phyloP scores from a whole-genome alignment of 2,113 vertebrate genomes.

The Athene cunicularia region DNA sequence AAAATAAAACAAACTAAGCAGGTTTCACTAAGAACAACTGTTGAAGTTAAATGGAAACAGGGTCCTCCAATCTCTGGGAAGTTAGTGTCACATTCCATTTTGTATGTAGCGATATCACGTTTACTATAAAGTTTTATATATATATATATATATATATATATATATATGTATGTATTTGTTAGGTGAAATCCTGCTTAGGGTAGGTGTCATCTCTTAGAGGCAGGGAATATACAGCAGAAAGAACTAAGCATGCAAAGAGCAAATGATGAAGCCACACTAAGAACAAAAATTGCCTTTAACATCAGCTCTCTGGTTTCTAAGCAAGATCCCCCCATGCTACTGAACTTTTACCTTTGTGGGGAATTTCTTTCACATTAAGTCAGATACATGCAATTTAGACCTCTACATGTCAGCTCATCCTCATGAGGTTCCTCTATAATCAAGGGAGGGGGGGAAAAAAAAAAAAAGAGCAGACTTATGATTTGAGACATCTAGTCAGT shows the following conservation, averaged over 20 bases:
- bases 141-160: too few relatives aligned
- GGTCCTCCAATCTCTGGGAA: not conserved
- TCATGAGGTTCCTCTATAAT: not conserved
- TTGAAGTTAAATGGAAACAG: not conserved
- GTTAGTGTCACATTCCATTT: not conserved
- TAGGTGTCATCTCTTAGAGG: not conserved
- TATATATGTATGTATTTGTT: too few relatives aligned
- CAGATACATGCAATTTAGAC: not conserved
- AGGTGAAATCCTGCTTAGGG: not conserved
- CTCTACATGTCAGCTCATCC: not conserved
- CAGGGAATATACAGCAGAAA: not conserved
- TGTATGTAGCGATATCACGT: not conserved
- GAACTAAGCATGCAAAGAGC: not conserved
- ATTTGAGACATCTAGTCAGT: not conserved
- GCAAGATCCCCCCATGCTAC: not conserved
- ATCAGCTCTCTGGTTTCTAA: not conserved
- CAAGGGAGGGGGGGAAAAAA: not conserved
- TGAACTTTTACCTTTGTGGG: not conserved
- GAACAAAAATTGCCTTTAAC: not conserved
- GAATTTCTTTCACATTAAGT: not conserved
- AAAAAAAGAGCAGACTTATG: not conserved
- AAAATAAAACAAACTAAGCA: not conserved
- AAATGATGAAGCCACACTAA: not conserved
- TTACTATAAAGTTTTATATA: not conserved
- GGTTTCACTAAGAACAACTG: not conserved